phyloP scores from a whole-genome alignment of 2,113 vertebrate species.

The Gopherus flavomarginatus region DNA sequence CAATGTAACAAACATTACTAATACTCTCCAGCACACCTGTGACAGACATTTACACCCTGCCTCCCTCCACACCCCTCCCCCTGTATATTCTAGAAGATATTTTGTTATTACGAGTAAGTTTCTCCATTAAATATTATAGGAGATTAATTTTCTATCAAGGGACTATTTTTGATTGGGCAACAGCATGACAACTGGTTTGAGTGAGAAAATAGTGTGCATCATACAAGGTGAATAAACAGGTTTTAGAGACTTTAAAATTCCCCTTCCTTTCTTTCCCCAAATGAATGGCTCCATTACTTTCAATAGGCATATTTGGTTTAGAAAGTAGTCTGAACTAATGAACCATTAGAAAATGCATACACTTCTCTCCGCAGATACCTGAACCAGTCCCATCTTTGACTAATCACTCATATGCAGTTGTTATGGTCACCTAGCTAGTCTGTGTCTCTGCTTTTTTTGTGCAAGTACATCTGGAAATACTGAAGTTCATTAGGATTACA shows the following conservation, averaged over 20 bases:
- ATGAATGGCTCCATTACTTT: neutral
- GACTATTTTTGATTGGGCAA: neutral
- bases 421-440: accelerated
- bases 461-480: neutral
- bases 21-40: neutral
- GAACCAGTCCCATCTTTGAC: neutral
- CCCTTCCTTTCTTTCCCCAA: accelerated
- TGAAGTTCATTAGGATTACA: neutral
- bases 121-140: neutral
- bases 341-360: neutral
- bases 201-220: neutral
- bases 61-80: accelerated
- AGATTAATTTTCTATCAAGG: neutral
- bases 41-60: neutral
- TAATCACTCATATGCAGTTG: neutral
- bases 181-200: accelerated
- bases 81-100: neutral
- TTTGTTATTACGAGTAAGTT: neutral
- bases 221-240: neutral
- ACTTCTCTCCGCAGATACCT: neutral
- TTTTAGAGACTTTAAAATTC: accelerated
- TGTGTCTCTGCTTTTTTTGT: neutral
- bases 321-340: neutral
- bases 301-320: neutral
- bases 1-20: neutral